Evolutionary conservation across 2,888 invertebrate genomes (phyloP).

Genomic region (Sylvicola cinctus): DNA sequence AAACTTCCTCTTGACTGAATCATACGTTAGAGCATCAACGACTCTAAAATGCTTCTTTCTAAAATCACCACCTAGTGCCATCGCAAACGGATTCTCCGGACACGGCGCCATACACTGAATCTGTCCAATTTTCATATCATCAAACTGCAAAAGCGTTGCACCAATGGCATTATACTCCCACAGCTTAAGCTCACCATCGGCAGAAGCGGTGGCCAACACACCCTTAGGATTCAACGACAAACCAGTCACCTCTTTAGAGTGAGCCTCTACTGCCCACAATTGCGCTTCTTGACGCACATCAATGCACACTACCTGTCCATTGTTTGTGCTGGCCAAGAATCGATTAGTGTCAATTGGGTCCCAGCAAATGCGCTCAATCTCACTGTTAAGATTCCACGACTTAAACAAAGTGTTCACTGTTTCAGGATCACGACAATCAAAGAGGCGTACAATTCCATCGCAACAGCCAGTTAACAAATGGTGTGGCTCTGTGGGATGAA

Average conservation of each 20-base stretch:
- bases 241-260: constrained; percentile 70
- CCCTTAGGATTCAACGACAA: constrained; percentile 53
- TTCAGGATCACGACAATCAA: constrained; percentile 66
- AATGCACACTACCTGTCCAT: constrained; percentile 46
- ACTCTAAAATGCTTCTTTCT: constrained; percentile 53
- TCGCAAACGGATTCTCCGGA: constrained; percentile 63
- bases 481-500: constrained; percentile 69
- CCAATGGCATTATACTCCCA: constrained; percentile 43
- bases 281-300: constrained; percentile 46
- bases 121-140: constrained; percentile 45
- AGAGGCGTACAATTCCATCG: constrained; percentile 57
- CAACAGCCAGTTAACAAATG: constrained; percentile 65
- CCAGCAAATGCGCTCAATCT: constrained; percentile 78
- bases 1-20: no score
- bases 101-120: constrained; percentile 51
- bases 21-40: constrained; percentile 4
- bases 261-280: constrained; percentile 54
- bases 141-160: constrained; percentile 6
- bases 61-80: constrained; percentile 71
- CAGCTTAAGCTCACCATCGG: constrained; percentile 63
- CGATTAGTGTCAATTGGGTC: constrained; percentile 56
- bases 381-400: constrained; percentile 51
- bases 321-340: constrained; percentile 41
- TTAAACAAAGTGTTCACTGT: constrained; percentile 21
- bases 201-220: constrained; percentile 54